Conservation (phyloP, 2,888 invertebrate species). For the Cantharis rustica region DNA sequence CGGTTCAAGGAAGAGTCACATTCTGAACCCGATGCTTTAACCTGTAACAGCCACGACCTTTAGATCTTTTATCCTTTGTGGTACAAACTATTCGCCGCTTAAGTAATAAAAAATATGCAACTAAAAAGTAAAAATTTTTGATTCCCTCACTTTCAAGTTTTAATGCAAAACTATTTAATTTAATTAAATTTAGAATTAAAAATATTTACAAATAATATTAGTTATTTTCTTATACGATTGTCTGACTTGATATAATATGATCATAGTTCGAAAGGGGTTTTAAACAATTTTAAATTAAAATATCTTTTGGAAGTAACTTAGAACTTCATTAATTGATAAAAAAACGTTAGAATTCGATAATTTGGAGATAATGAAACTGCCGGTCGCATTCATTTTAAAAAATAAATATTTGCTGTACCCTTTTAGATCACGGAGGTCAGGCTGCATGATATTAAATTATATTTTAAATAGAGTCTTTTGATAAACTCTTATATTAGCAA, state of each 20-base stretch:
- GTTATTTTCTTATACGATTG: no score
- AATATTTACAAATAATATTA: no score
- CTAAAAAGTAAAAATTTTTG: not conserved
- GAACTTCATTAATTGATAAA: not conserved
- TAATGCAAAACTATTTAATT: no score
- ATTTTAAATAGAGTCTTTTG: not conserved
- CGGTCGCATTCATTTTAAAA: not conserved
- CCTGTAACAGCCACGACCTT: slow-evolving; percentile 10
- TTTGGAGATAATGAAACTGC: not conserved
- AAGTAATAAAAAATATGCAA: not conserved
- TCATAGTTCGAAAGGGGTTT: not conserved
- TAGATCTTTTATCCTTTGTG: not conserved
- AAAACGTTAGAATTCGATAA: not conserved
- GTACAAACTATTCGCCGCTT: not conserved
- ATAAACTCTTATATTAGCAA: not conserved
- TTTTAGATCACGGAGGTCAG: not conserved
- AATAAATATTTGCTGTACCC: not conserved
- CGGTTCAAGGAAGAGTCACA: slow-evolving; percentile 29
- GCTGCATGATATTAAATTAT: not conserved
- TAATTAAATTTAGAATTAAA: no score
- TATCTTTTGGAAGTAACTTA: not conserved
- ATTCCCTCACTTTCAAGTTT: no score
- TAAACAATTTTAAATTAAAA: no score
- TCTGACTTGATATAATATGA: no score
- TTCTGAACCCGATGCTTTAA: slow-evolving; percentile 27